These are phyloP conservation scores for Rotaria sp. DNA, from an alignment of 2,888 invertebrate genomes.

Conservation along the genomic window DNA sequence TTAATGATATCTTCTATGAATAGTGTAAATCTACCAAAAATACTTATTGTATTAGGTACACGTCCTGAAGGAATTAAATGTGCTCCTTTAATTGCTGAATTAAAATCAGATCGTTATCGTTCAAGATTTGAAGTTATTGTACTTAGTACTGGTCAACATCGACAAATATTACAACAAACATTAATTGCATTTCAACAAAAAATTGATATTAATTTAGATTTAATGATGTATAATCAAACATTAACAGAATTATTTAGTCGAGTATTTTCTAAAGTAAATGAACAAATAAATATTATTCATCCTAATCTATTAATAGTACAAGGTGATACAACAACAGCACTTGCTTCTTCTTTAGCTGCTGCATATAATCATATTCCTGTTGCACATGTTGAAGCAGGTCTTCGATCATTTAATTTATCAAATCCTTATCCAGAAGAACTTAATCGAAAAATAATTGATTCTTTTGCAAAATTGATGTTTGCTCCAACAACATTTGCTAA, in stretches of 20 bases:
- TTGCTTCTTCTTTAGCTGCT: conserved; percentile 13
- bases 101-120: neutral
- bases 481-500: conserved; percentile 30
- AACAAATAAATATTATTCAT: neutral
- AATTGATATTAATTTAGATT: conserved; percentile 21
- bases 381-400: conserved; percentile 32
- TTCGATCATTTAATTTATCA: neutral
- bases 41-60: conserved; percentile 31
- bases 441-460: conserved; percentile 18
- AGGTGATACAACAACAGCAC: conserved; percentile 23
- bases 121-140: conserved; percentile 6
- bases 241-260: neutral
- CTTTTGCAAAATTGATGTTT: conserved; percentile 22
- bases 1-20: neutral
- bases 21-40: neutral
- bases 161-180: neutral
- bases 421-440: conserved; percentile 30
- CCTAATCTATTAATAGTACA: conserved; percentile 3
- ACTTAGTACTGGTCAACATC: conserved; percentile 25
- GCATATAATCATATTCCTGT: neutral
- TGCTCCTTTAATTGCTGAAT: conserved; percentile 11
- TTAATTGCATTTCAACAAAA: conserved; percentile 20
- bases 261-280: neutral
- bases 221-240: conserved; percentile 23
- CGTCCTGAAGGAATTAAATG: conserved; percentile 31